A percentile compares a stretch with the other conserved stretches of the same genome.
Evolutionary conservation across 2,888 invertebrate genomes (phyloP).

Genomic region (Drepana falcataria): DNA sequence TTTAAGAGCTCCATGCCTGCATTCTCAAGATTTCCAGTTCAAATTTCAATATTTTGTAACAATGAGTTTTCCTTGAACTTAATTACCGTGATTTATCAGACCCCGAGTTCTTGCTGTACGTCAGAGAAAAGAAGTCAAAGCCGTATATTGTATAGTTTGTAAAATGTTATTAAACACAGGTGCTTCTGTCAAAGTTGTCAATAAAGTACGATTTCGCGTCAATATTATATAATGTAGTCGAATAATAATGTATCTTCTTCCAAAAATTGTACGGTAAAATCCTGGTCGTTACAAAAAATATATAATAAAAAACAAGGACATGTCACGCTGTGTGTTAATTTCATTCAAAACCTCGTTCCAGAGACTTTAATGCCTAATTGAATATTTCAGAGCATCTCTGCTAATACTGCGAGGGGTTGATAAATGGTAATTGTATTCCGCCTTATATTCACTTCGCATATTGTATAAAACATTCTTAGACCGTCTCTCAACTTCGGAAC

Average conservation of each 20-base stretch:
- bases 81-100: too few species aligned
- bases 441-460: slow-evolving; percentile 19
- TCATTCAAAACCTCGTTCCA: slow-evolving; percentile 29
- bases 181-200: slow-evolving; percentile 34
- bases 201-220: slow-evolving; percentile 37
- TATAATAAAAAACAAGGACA: slow-evolving; percentile 53
- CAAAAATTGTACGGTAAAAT: slow-evolving; percentile 57
- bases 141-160: not conserved
- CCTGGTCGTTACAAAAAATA: slow-evolving; percentile 63
- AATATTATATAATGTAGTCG: slow-evolving; percentile 42
- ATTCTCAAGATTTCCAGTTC: slow-evolving; percentile 1
- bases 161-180: not conserved
- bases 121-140: too few species aligned
- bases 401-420: slow-evolving; percentile 35
- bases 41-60: not conserved
- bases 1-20: too few species aligned
- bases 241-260: slow-evolving; percentile 48
- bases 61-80: too few species aligned
- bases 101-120: too few species aligned
- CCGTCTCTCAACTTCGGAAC: slow-evolving; percentile 2
- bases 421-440: slow-evolving; percentile 38
- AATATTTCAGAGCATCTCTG: slow-evolving; percentile 40
- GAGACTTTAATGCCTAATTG: slow-evolving; percentile 37
- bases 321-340: slow-evolving; percentile 39
- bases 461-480: slow-evolving; percentile 9